phyloP scores from a whole-genome alignment of 2,888 invertebrate genomes.

The Blera fallax region DNA sequence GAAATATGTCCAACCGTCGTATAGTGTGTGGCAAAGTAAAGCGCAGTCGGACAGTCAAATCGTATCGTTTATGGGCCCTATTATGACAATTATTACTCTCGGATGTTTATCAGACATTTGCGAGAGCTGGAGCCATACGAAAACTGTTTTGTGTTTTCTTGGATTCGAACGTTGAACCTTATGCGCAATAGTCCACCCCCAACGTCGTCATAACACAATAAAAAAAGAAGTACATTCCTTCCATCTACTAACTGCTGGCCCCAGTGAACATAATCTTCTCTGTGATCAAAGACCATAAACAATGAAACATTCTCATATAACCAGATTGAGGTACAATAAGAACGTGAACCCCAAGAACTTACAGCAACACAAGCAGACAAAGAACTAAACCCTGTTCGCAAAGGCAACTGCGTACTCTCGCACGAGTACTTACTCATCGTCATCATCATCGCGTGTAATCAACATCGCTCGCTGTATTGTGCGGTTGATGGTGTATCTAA shows the following conservation, averaged over 20 bases:
- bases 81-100: too few species aligned
- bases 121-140: too few species aligned
- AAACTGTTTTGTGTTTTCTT: too few species aligned
- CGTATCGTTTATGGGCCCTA: too few species aligned
- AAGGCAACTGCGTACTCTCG: background rate
- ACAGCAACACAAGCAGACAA: slow-evolving; percentile 14
- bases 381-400: background rate
- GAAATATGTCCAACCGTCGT: too few species aligned
- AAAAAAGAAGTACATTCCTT: background rate
- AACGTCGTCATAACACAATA: background rate
- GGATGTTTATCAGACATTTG: too few species aligned
- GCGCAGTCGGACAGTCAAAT: too few species aligned
- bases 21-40: too few species aligned
- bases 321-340: background rate
- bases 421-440: slow-evolving; percentile 13
- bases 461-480: background rate
- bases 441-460: slow-evolving; percentile 12
- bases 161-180: too few species aligned
- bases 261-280: background rate
- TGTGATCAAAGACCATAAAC: slow-evolving; percentile 20
- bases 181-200: too few species aligned
- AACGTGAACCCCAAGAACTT: slow-evolving; percentile 24
- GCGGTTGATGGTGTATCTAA: slow-evolving; percentile 13
- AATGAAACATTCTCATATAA: slow-evolving; percentile 8
- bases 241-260: background rate